These are phyloP conservation scores for Thalpophila matura DNA, from an alignment of 2,888 invertebrate species.

Conservation along the genomic window DNA sequence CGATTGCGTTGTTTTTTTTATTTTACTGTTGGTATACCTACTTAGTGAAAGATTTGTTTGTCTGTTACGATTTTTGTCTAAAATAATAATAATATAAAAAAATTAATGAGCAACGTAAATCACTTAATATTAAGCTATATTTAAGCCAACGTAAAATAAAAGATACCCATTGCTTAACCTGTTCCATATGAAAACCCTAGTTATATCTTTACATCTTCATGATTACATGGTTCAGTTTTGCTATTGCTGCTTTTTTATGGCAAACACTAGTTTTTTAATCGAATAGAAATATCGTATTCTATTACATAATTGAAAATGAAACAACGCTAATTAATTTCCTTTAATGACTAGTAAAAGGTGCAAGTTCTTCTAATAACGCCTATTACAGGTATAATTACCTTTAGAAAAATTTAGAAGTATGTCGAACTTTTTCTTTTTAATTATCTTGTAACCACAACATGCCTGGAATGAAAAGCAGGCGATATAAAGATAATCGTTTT, in stretches of 20 bases:
- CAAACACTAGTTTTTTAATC: slow-evolving; percentile 2
- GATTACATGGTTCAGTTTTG: not conserved
- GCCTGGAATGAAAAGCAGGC: slow-evolving; percentile 35
- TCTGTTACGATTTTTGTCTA: slow-evolving; percentile 21
- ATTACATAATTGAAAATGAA: slow-evolving; percentile 31
- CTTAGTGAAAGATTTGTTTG: slow-evolving; percentile 49
- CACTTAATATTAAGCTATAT: too few species aligned
- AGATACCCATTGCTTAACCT: too few species aligned
- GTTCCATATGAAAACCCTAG: too few species aligned
- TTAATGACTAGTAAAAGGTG: slow-evolving; percentile 36
- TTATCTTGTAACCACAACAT: slow-evolving; percentile 39
- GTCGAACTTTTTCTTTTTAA: slow-evolving; percentile 29
- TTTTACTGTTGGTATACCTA: not conserved
- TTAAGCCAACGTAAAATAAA: not conserved
- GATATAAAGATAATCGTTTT: slow-evolving; percentile 7
- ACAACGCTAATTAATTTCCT: slow-evolving; percentile 29
- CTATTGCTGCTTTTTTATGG: slow-evolving; percentile 8
- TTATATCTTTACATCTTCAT: too few species aligned
- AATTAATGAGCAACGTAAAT: too few species aligned
- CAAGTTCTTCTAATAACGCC: slow-evolving; percentile 43
- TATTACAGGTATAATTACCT: slow-evolving; percentile 35
- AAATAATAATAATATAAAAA: too few species aligned
- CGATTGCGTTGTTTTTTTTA: slow-evolving; percentile 63
- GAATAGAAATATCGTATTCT: slow-evolving; percentile 11
- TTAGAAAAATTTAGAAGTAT: slow-evolving; percentile 7